A percentile compares a stretch with the other conserved stretches of the same genome.
Evolutionary conservation across 2,888 invertebrate species (phyloP).

Genomic region (Drosophila stalkeri): DNA sequence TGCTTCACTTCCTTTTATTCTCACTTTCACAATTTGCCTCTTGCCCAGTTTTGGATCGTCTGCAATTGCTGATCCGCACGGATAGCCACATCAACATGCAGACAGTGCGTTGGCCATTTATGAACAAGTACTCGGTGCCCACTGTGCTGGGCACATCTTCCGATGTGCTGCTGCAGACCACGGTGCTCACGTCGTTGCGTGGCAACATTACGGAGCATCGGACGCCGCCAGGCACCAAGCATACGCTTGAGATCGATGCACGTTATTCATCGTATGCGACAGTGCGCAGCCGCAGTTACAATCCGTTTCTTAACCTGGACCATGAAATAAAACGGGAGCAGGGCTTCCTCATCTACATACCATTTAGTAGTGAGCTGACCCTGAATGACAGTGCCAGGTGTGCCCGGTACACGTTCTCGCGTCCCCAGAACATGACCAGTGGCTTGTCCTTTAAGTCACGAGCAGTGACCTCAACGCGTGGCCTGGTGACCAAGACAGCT

Average conservation of each 20-base stretch:
- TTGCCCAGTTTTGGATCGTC: conserved; percentile 86
- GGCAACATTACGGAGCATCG: conserved; percentile 89
- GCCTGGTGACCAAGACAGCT: conserved; percentile 82
- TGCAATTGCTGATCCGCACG: conserved; percentile 87
- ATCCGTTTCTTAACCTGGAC: conserved; percentile 88
- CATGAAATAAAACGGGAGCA: conserved; percentile 89
- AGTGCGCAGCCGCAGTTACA: conserved; percentile 86
- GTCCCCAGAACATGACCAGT: conserved; percentile 84
- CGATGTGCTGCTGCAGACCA: conserved; percentile 86
- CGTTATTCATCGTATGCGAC: conserved; percentile 87
- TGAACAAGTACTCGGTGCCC: conserved; percentile 86
- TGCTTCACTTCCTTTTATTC: not conserved
- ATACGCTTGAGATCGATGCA: conserved; percentile 88
- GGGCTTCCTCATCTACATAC: conserved; percentile 89
- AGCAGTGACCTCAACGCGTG: conserved; percentile 83
- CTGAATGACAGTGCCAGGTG: conserved; percentile 79
- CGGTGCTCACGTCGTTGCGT: conserved; percentile 88
- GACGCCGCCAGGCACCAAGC: conserved; percentile 86
- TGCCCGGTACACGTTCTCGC: conserved; percentile 82
- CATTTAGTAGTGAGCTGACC: conserved; percentile 86
- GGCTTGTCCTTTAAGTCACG: conserved; percentile 85
- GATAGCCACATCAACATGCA: conserved; percentile 88
- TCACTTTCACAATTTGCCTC: not conserved
- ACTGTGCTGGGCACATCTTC: conserved; percentile 87
- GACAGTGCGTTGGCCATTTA: conserved; percentile 87